phyloP scores from a whole-genome alignment of 1,140 invertebrate genomes.

The Pectinophora gossypiella region DNA sequence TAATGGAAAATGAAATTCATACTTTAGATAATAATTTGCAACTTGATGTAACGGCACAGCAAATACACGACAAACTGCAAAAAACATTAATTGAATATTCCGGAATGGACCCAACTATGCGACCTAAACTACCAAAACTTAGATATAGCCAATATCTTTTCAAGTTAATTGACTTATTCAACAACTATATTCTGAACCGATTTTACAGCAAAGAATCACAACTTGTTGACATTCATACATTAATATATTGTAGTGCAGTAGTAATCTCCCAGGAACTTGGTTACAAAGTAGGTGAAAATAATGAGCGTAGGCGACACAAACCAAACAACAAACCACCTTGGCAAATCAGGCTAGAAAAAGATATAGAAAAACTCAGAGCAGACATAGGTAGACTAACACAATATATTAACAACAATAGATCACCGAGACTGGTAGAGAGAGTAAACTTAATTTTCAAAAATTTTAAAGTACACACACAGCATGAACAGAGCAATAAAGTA shows the following conservation, averaged over 20 bases:
- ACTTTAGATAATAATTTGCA: too few relatives aligned
- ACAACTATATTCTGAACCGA: neutral
- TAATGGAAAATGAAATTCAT: too few relatives aligned
- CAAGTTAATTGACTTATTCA: neutral
- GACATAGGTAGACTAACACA: constrained; percentile 15
- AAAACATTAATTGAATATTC: too few relatives aligned
- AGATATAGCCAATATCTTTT: constrained; percentile 8
- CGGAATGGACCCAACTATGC: constrained; percentile 14
- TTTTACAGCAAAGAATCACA: neutral
- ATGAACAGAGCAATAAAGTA: neutral
- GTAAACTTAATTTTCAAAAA: too few relatives aligned
- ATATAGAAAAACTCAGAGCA: too few relatives aligned
- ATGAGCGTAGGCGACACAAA: neutral
- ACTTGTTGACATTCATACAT: constrained; percentile 4
- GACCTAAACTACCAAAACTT: constrained; percentile 17
- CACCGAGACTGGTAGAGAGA: constrained; percentile 10
- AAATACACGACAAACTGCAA: too few relatives aligned
- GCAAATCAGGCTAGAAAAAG: constrained; percentile 17
- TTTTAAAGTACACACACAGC: too few relatives aligned
- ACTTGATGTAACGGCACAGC: too few relatives aligned
- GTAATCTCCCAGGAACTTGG: constrained; percentile 14
- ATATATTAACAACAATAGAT: constrained; percentile 17
- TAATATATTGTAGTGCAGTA: constrained; percentile 10
- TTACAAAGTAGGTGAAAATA: constrained; percentile 7
- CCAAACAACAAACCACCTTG: constrained; percentile 8